Base-by-base conservation (phyloP, 2,113 vertebrate genomes). In the Seriola aureovittata region DNA sequence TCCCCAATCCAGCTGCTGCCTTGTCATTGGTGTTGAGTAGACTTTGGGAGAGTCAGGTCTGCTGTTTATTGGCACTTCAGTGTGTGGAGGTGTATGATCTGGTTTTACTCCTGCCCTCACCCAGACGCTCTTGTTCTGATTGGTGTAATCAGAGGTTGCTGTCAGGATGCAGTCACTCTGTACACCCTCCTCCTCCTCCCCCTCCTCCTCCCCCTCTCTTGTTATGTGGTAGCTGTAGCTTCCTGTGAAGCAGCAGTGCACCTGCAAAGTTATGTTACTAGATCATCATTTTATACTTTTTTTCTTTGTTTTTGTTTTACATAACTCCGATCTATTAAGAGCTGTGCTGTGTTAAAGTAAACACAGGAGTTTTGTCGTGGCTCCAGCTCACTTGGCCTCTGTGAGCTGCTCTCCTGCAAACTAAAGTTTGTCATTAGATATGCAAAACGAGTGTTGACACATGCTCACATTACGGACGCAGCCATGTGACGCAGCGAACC, bases 211-310 rank as follows among this genome's bases (percentile, higher is more conserved):
- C 62, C 54, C 72, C 55, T 57, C 74, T 36, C 84, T 85, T 85
- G 60, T 87, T 79, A 82, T 94, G 91, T 92, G 87, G 88, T 84
- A 69, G 85, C 75, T 78, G n/a, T 71, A 68, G 69, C 85, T 95
- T 95, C 93, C 93, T 94, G 92, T 89, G 88, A 88, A 91, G 86
- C 42, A 85, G 82, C 72, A n/a, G 59, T 76, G 88, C 85, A 92
- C 88, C 92, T 93, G 92, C 90, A 90, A 17, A 75, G 13, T 81
- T 48, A 32, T 63, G 70, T 78, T 77, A 71, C 32, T 25, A 48
- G 14, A 72, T 79, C 19, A 21, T 8, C 29, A 8, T 46, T 21
- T 38, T 21, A 13, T 25, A 7, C 17, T 32, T 9, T 55, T 55
- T 36, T 54, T 54, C 12, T 19, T 8, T 46, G 5, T 6, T 50